Evolutionary conservation across 1,140 invertebrate genomes (phyloP).

Genomic region (Aphis gossypii): DNA sequence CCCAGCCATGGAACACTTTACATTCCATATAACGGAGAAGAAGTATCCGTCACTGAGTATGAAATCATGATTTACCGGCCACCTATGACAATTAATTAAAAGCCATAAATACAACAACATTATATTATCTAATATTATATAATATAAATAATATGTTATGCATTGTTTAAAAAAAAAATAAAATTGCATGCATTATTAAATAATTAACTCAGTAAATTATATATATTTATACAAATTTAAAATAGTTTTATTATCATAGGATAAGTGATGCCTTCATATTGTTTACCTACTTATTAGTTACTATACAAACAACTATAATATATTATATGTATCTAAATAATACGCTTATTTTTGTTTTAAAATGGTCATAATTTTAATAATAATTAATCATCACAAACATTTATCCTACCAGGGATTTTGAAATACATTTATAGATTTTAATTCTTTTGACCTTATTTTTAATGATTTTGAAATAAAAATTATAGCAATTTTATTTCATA

Average conservation of each 20-base stretch:
- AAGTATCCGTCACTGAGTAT: conserved; percentile 76
- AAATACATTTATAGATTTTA: background rate
- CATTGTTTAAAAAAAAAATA: background rate
- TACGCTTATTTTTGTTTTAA: background rate
- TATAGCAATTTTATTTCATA: background rate
- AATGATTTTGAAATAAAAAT: background rate
- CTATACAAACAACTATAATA: too few relatives aligned
- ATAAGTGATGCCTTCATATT: too few relatives aligned
- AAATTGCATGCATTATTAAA: background rate
- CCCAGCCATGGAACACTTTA: conserved; percentile 75
- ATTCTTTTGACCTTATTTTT: background rate
- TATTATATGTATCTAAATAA: background rate
- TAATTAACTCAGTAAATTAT: background rate
- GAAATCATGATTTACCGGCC: conserved; percentile 71
- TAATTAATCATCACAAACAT: background rate
- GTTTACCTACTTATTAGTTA: too few relatives aligned
- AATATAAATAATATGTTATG: background rate
- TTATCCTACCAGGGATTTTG: background rate
- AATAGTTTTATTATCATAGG: background rate
- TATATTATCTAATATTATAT: background rate
- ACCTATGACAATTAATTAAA: background rate
- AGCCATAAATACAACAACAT: background rate
- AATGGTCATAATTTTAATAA: background rate
- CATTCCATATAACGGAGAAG: conserved; percentile 75
- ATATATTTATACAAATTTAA: background rate